Percentiles rank a stretch among this genome's conserved stretches.
Evolutionary conservation across 2,797 vertebrate genomes (phyloP).

Genomic region (Spinus olivaceus): DNA sequence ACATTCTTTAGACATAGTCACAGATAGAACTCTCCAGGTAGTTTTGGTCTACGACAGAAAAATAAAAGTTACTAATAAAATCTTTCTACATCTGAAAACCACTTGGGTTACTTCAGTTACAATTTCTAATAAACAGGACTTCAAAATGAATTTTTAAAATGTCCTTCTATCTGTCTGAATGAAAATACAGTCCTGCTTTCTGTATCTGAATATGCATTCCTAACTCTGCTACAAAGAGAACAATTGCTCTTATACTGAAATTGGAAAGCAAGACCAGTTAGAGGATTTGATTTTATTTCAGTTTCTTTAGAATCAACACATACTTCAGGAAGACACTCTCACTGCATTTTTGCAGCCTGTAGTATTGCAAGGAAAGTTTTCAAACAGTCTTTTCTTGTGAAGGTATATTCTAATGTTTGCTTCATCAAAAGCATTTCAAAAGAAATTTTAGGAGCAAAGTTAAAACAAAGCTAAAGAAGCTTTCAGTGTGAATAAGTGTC

Average conservation of each 20-base stretch:
- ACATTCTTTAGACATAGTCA: background rate
- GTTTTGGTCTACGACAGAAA: background rate
- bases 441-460: background rate
- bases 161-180: background rate
- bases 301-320: background rate
- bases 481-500: background rate
- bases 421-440: background rate
- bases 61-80: background rate
- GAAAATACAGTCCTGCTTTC: background rate
- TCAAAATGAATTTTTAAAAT: background rate
- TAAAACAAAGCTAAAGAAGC: background rate
- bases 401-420: background rate
- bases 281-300: background rate
- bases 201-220: background rate
- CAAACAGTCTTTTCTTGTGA: background rate
- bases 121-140: background rate
- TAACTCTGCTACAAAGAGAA: background rate
- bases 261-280: background rate
- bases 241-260: background rate
- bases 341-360: background rate
- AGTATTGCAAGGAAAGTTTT: background rate
- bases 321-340: background rate
- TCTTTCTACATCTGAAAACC: background rate
- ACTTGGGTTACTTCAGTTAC: background rate
- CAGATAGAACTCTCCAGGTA: background rate